Base-by-base conservation (phyloP, 1,140 invertebrate species). In the Penaeus vannamei region DNA sequence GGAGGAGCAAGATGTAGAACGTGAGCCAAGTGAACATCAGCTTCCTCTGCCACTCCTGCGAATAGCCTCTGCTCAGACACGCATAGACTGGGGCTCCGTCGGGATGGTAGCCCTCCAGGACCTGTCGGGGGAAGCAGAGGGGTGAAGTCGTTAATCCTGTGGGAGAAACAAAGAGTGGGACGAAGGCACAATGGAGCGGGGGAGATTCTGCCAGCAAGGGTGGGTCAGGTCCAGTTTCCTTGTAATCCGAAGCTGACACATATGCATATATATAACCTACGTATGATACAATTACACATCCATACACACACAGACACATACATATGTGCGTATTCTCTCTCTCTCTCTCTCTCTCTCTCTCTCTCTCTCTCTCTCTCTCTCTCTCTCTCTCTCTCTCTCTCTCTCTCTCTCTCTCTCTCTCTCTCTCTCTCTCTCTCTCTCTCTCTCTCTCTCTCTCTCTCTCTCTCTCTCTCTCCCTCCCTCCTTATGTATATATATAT, bases 41-140 rank as follows among this genome's bases (percentile, higher is more conserved):
- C 72, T 86, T 86, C 53, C 84, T 77, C 72, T 86, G 84, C 84
- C 84, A 86, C 72, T 86, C 84, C 23, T 86, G 29, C 4, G 84
- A 29, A 72, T 86, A 86, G 12, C 84, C 84, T n/a, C 59, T 64
- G 53, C 84, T 86, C 84, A 26, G 23, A 29, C 84, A 86, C n/a
- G 84, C 42, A 72, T 86, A 86, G 42, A 86, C 84, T 14, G 84
- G 69, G 10, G 84, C 14, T 17, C 84, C 84, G 59, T 86, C 84
- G 17, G 84, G 84, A 32, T 86, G 84, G 72, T 86, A 86, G 22
- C 84, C 84, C 72, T 86, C 84, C 59, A 72, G 46, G 46, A 86
- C 84, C 84, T 86, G 72, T 46, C 26, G 84, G 29, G 3, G 36
- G 29, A 26, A 79, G 32, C 10, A 72, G 17, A 72, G 66, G 32